These are phyloP conservation scores for Gila orcuttii DNA, from an alignment of 2,113 vertebrate genomes.

Conservation along the genomic window DNA sequence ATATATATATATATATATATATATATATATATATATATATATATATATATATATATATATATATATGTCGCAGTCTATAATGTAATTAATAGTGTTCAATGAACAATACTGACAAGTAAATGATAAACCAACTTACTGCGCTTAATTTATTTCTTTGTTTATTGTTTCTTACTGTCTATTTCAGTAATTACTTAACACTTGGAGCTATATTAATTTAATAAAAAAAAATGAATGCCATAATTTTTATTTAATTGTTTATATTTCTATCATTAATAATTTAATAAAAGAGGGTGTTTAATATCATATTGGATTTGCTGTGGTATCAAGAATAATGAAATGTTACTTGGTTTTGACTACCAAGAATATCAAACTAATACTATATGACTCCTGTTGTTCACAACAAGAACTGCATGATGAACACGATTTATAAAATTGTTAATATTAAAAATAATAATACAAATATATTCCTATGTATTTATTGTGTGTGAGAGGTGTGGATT, in stretches of 20 bases:
- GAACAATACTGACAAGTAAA: background rate
- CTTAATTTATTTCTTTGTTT: conserved; percentile 7
- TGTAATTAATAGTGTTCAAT: background rate
- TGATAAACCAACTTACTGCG: background rate
- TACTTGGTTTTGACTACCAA: background rate
- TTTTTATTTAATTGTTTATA: background rate
- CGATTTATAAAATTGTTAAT: too few species aligned
- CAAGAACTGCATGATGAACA: background rate
- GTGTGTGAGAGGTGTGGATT: too few species aligned
- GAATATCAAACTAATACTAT: background rate
- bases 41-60: too few species aligned
- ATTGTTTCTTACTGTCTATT: background rate
- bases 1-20: too few species aligned
- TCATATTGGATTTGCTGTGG: background rate
- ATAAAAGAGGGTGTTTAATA: background rate
- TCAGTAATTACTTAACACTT: background rate
- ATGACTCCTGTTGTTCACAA: background rate
- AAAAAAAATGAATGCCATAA: conserved; percentile 16
- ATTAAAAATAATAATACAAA: background rate
- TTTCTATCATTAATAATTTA: background rate
- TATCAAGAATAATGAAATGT: background rate
- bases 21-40: too few species aligned
- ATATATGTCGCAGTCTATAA: too few species aligned
- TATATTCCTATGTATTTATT: too few species aligned
- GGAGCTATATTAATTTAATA: background rate